Evolutionary conservation across 2,888 invertebrate genomes (phyloP), one percentile per base, ranked within the genome.

Genomic region (Ectropis crepuscularia): DNA sequence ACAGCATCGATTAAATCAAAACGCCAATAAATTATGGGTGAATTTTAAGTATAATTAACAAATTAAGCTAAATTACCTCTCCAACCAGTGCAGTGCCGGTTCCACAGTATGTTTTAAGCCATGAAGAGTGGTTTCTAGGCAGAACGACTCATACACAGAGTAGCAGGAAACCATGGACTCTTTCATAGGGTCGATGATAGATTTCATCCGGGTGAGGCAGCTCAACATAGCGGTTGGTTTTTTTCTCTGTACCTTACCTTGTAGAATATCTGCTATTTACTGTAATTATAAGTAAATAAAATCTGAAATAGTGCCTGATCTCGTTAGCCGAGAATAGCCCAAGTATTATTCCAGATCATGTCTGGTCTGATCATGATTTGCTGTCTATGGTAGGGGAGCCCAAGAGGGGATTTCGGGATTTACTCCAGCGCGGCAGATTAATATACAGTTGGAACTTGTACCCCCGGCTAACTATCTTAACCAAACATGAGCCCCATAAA

Each of bases 51-150:
- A 39, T 39, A 55, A 37, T 7, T 11, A 8, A 36, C 46, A 67
- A 47, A 54, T 48, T 57, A 42, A 39, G 12, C 16, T 28, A 9
- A 6, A 12, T 73, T 77, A 91, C 92, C 92, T 85, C 76, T 92
- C 92, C 28, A 87, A 71, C 79, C 85, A 87, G 79, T 91, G 90
- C 5, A 88, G 75, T 69, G 85, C 79, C 0, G 74, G 81, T 9
- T 88, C 82, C 1, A 92, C 92, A 76, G 91, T 90, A 84, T 92
- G 91, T 68, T 89, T 90, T 53, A 91, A 70, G 28, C 92, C 92
- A 73, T 92, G 92, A 80, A 92, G 69, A 0, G 88, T 87, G 12
- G 92, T 92, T 70, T 92, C 90, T 59, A 78, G 69, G 73, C 90
- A 90, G 75, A 91, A 92, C 16, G 78, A 80, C n/a, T 79, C 78